Evolutionary conservation across 2,888 invertebrate species (phyloP), one percentile per base, ranked within the genome.

Genomic region (Pyralis farinalis): DNA sequence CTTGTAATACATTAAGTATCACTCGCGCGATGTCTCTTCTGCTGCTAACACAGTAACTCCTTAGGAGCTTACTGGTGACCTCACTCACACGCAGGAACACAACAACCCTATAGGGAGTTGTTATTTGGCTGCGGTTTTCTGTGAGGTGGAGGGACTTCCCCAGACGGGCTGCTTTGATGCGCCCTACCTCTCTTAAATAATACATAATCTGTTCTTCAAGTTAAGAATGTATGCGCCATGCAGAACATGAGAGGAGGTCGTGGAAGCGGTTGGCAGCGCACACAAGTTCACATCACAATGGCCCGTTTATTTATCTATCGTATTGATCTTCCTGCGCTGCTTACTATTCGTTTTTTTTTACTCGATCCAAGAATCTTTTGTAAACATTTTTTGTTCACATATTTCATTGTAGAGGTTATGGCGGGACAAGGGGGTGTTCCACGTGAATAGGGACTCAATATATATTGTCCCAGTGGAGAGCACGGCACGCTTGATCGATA

Each of bases 381-480:
- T 77, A 65, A 71, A 69, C 56, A 64, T 77, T 83, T 84, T 85
- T 85, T 85, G 75, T 77, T 67, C 71, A 72, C 75, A 75, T 82
- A 71, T 73, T 77, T 80, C 70, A 72, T 68, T 64, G 63, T 69
- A 64, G 70, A 68, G 71, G 67, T 71, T 67, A 64, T 50, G 55
- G 46, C 55, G 63, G 71, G 74, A 74, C 71, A 74, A 73, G 69
- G 57, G 62, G 68, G 68, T 68, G 67, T 71, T 63, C 53, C 48
- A 49, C 58, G 55, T 78, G 73, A 78, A 79, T 74, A 71, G 69
- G 59, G 53, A 54, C 61, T 70, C 71, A 74, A 80, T 74, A 63
- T 63, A 60, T 63, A 71, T 74, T 71, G 72, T 67, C 56, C 54
- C 45, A 44, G 44, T 44, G 48, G 50, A 61, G 59, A 50, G 55